A percentile compares a stretch with the other conserved stretches of the same genome.
Evolutionary conservation across 2,797 vertebrate species (phyloP).

Genomic region (Rachycentron canadum): DNA sequence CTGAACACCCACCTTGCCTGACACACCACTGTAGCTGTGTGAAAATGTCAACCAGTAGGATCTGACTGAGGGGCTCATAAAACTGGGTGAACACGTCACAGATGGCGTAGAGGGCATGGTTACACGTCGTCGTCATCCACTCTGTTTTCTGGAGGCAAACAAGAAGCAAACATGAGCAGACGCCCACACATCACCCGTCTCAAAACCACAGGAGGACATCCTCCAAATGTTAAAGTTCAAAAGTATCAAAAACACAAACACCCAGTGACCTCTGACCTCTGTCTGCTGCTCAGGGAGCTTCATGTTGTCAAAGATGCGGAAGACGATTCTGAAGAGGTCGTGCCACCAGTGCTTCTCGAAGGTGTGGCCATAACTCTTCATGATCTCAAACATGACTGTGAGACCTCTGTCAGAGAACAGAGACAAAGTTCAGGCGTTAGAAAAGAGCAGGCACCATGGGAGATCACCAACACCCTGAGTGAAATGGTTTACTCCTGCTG

Average conservation of each 20-base stretch:
- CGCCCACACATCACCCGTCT: not conserved
- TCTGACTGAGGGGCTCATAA: constrained; percentile 94
- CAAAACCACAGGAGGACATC: not conserved
- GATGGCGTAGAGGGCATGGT: constrained; percentile 96
- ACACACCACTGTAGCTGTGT: constrained; percentile 98
- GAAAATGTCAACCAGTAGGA: constrained; percentile 94
- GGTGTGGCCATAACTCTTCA: constrained; percentile 97
- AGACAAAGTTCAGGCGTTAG: not conserved
- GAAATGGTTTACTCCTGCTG: not conserved
- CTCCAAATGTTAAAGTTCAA: not conserved
- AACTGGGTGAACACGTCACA: constrained; percentile 98
- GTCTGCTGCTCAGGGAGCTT: constrained; percentile 97
- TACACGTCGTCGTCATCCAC: constrained; percentile 99
- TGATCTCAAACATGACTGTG: constrained; percentile 99
- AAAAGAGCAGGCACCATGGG: not conserved
- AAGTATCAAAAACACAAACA: constrained; percentile 8
- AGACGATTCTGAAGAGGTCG: constrained; percentile 96
- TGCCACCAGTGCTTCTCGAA: constrained; percentile 99
- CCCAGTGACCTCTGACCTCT: constrained; percentile 85
- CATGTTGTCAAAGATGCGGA: constrained; percentile 99
- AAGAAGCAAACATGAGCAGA: not conserved
- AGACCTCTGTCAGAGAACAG: constrained; percentile 87
- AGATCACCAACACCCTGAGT: not conserved
- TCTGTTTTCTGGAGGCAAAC: constrained; percentile 90
- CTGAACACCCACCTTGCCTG: constrained; percentile 90